A percentile compares a stretch with the other conserved stretches of the same genome.
Evolutionary conservation across 2,888 invertebrate genomes (phyloP).

Genomic region (Tiphia femorata): DNA sequence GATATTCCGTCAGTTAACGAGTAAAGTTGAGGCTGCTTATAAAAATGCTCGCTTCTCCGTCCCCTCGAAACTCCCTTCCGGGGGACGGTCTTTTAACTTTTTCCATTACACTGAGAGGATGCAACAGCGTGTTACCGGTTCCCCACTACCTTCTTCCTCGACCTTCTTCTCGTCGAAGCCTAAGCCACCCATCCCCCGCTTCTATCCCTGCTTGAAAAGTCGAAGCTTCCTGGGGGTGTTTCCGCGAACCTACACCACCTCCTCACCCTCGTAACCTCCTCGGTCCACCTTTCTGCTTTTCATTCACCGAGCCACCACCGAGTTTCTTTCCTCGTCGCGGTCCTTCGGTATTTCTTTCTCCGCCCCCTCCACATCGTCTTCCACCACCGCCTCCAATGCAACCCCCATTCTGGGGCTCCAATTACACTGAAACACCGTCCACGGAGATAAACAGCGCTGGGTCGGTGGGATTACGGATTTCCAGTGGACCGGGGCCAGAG

Average conservation of each 20-base stretch:
- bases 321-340: not conserved
- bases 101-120: slow-evolving; percentile 25
- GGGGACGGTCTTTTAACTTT: slow-evolving; percentile 26
- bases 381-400: not conserved
- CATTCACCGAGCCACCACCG: not conserved
- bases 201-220: not conserved
- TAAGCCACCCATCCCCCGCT: not conserved
- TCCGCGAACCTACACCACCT: not conserved
- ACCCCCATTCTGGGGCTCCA: slow-evolving; percentile 12
- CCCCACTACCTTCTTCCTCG: not conserved
- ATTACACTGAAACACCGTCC: slow-evolving; percentile 23
- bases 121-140: slow-evolving; percentile 16
- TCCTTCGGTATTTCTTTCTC: not conserved
- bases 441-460: slow-evolving; percentile 25
- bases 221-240: not conserved
- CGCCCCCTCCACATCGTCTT: not conserved
- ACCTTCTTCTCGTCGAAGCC: too few relatives aligned
- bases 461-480: slow-evolving; percentile 27
- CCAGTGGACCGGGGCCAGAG: too few relatives aligned
- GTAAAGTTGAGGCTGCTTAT: slow-evolving; percentile 27
- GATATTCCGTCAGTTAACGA: slow-evolving; percentile 26
- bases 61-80: not conserved
- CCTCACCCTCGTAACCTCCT: not conserved
- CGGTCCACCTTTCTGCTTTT: not conserved
- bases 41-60: slow-evolving; percentile 11